Conservation (phyloP, 2,888 invertebrate species). For the Megaustenia siamemsis region DNA sequence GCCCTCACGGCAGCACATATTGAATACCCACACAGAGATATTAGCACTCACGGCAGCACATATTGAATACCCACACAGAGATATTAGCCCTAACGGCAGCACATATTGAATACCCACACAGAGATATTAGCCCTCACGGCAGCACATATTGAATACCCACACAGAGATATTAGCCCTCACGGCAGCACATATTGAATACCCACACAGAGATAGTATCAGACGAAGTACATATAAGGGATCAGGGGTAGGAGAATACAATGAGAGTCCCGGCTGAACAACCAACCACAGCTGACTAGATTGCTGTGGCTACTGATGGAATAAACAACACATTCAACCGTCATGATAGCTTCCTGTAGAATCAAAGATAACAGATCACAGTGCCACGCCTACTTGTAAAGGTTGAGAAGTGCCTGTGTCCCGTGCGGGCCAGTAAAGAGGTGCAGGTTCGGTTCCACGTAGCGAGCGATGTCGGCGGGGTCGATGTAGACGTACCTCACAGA, state of each 20-base stretch:
- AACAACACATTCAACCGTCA: not conserved
- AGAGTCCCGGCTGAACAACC: not conserved
- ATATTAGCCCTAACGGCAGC: too few species aligned
- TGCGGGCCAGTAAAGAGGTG: slow-evolving; percentile 34
- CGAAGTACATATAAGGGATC: not conserved
- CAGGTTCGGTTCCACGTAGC: slow-evolving; percentile 43
- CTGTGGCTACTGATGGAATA: not conserved
- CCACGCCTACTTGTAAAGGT: slow-evolving; percentile 32
- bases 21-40: too few species aligned
- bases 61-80: too few species aligned
- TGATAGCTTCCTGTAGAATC: too few species aligned
- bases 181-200: too few species aligned
- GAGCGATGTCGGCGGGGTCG: slow-evolving; percentile 23
- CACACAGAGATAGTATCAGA: too few species aligned
- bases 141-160: too few species aligned
- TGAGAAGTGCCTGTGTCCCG: slow-evolving; percentile 18
- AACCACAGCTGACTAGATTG: not conserved
- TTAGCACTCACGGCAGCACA: too few species aligned
- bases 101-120: too few species aligned
- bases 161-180: too few species aligned
- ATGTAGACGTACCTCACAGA: slow-evolving; percentile 38
- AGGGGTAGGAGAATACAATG: not conserved
- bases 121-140: too few species aligned
- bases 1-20: too few species aligned
- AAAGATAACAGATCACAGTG: not conserved